Base-by-base conservation (phyloP, 2,888 invertebrate species). In the Leucoptera coffeella region DNA sequence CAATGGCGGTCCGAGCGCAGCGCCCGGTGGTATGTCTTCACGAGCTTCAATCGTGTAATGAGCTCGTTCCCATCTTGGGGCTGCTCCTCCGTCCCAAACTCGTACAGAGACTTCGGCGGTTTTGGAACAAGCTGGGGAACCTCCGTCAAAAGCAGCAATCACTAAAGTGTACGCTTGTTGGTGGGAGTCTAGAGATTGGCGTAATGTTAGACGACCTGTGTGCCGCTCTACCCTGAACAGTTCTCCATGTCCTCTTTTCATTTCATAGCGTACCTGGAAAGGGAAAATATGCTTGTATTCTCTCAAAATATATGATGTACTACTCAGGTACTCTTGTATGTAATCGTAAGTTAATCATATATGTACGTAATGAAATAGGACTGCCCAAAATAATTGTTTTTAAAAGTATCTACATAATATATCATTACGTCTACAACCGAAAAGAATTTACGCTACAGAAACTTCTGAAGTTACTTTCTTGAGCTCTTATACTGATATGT, bases 21-120 rank as follows among this genome's bases (percentile, higher is more conserved):
- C 31, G 34, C 56, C 60, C 14, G 88, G 69, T 50, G 86, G 78
- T 27, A 82, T 79, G 64, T 87, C 87, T 73, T 95, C 94, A 25
- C 82, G 81, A 32, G 91, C 83, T 32, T 73, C 62, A 39, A 86
- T 85, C 27, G 78, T 78, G 69, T 85, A 92, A 56, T 85, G 88
- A 53, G 90, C 89, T 47, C 84, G 83, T 47, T 83, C 80, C 74
- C 96, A 97, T 26, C 88, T 78, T n/a, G 96, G 96, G 80, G 92
- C 92, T 28, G 87, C 87, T 41, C 86, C 81, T 59, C 91, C 92
- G 47, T 40, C 49, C 62, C 65, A 62, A 46, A 61, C 62, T 45
- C 60, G 60, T 44, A 65, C 62, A 23, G 40, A 4, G 37, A 64
- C 61, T 14, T 2, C 29, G 32, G 53, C 59, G 39, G 54, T 52